phyloP scores from a whole-genome alignment of 1,140 invertebrate genomes.

The Neuroterus valhalla region DNA sequence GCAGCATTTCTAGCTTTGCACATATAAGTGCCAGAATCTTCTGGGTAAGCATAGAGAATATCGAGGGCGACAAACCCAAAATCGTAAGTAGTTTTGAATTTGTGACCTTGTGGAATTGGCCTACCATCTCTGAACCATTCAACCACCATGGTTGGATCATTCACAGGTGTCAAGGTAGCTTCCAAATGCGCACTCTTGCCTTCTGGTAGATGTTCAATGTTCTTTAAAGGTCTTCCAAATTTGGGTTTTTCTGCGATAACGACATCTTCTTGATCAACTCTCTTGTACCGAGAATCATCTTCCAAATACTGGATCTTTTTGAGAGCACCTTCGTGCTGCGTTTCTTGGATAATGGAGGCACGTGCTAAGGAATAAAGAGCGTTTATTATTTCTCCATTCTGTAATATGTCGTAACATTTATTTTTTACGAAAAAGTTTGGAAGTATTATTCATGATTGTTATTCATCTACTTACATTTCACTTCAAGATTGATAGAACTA shows the following conservation, averaged over 20 bases:
- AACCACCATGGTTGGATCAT: constrained; percentile 95
- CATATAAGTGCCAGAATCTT: constrained; percentile 96
- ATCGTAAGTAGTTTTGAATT: constrained; percentile 95
- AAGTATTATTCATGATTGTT: not conserved
- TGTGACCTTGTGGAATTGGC: constrained; percentile 91
- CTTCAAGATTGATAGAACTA: constrained; percentile 87
- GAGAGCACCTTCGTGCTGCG: constrained; percentile 95
- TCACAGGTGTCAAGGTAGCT: constrained; percentile 94
- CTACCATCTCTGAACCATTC: constrained; percentile 96
- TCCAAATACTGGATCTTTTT: constrained; percentile 95
- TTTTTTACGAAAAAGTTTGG: not conserved
- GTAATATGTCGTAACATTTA: no score
- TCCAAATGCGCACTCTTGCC: constrained; percentile 96
- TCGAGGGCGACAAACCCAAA: constrained; percentile 97
- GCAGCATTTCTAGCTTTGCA: constrained; percentile 93
- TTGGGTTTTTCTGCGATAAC: constrained; percentile 89
- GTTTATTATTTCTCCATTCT: not conserved
- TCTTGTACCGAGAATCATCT: constrained; percentile 87
- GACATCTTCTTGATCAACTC: constrained; percentile 82
- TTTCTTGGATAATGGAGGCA: constrained; percentile 92
- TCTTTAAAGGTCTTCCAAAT: constrained; percentile 91
- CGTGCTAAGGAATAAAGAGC: constrained; percentile 77
- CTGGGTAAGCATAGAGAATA: constrained; percentile 96
- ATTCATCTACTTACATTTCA: constrained; percentile 82
- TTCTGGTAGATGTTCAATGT: constrained; percentile 87